phyloP scores from a whole-genome alignment of 2,113 vertebrate species.

The Eurystomus gularis region DNA sequence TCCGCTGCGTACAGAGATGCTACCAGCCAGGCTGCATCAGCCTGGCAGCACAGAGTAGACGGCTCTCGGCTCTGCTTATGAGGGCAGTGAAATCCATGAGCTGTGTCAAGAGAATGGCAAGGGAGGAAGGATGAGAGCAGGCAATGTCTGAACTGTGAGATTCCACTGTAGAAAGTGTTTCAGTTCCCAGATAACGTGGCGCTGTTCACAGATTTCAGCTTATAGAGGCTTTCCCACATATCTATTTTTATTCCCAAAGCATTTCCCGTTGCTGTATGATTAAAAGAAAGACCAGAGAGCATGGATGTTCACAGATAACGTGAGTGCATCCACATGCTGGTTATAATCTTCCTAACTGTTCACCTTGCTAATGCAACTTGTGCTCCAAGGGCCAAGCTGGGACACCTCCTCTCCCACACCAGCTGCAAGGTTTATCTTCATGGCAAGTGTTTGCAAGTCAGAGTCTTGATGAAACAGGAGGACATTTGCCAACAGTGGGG shows the following conservation, averaged over 20 bases:
- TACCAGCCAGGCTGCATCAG: rapidly evolving
- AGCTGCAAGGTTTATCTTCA: not conserved
- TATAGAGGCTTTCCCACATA: conserved; percentile 30
- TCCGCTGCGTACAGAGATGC: not conserved
- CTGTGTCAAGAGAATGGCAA: not conserved
- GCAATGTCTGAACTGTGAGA: not conserved
- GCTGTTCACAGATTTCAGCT: conserved; percentile 52
- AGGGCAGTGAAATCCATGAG: not conserved
- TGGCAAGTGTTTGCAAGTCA: not conserved
- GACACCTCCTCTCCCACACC: not conserved
- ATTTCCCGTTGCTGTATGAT: not conserved
- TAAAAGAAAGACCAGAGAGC: not conserved
- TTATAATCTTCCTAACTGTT: not conserved
- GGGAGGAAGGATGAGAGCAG: not conserved
- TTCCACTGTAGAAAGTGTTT: not conserved
- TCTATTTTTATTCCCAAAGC: conserved; percentile 42
- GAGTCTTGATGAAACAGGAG: not conserved
- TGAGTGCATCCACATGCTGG: not conserved
- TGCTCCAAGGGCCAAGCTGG: not conserved
- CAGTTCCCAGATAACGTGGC: not conserved
- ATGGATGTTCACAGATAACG: not conserved
- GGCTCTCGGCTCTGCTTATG: not conserved
- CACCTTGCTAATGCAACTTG: not conserved
- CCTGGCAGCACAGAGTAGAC: not conserved
- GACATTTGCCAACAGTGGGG: not conserved